These are phyloP conservation scores for Heliocidaris tuberculata DNA, from an alignment of 35 echinoderm and acorn worm genomes.

Conservation along the genomic window DNA sequence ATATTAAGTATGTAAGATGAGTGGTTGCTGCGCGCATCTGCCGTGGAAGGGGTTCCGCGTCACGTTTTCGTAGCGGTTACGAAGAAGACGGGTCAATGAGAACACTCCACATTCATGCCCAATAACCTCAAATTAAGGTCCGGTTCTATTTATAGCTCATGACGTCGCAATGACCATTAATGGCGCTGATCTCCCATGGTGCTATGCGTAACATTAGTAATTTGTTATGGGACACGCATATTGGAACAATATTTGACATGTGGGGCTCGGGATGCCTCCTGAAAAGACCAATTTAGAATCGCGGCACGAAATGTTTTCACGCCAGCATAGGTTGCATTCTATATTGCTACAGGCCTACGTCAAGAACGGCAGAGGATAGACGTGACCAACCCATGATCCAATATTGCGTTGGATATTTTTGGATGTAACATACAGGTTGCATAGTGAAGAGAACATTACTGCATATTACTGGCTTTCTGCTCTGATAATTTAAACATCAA, in stretches of 20 bases:
- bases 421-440: neutral
- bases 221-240: slow-evolving; percentile 29
- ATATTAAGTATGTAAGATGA: neutral
- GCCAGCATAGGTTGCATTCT: neutral
- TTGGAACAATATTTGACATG: neutral
- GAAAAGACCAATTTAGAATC: neutral
- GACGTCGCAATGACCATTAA: neutral
- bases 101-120: neutral
- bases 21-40: neutral
- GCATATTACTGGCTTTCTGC: no score
- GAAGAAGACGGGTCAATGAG: neutral
- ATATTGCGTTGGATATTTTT: neutral
- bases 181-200: neutral
- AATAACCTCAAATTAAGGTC: slow-evolving; percentile 2
- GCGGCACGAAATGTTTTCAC: slow-evolving; percentile 29
- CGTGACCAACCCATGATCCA: neutral
- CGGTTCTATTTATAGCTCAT: slow-evolving; percentile 11
- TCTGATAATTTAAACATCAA: no score
- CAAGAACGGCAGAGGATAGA: neutral
- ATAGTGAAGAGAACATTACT: neutral
- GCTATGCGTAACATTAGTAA: slow-evolving; percentile 40
- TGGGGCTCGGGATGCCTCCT: neutral
- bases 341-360: neutral
- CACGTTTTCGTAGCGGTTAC: neutral
- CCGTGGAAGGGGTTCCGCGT: neutral